phyloP scores from a whole-genome alignment of 2,888 invertebrate species.

The Anoncus sp. region DNA sequence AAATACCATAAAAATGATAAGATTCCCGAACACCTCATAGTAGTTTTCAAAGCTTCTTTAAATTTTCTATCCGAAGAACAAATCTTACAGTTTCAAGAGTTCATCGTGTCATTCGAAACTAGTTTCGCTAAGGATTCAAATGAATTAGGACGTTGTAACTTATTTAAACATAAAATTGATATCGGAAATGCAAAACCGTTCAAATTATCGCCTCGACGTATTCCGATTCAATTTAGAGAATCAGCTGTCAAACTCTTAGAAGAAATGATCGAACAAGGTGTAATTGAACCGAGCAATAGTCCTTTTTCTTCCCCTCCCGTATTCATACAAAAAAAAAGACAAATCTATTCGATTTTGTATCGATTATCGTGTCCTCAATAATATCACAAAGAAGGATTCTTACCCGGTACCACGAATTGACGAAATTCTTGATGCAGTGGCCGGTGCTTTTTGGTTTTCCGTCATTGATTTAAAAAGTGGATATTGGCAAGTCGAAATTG shows the following conservation, averaged over 20 bases:
- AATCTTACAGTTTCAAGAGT: background rate
- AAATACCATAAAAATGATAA: background rate
- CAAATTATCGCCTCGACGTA: constrained; percentile 10
- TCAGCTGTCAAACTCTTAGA: background rate
- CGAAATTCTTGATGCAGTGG: background rate
- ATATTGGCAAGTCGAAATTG: background rate
- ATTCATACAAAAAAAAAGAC: constrained; percentile 8
- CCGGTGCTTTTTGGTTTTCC: background rate
- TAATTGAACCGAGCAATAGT: background rate
- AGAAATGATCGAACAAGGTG: constrained; percentile 13
- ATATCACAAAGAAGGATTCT: constrained; percentile 2
- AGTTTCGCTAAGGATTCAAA: constrained; percentile 1
- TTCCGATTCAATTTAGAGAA: constrained; percentile 9
- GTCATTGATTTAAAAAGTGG: constrained; percentile 1
- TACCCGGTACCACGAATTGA: background rate
- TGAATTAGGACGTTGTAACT: constrained; percentile 10
- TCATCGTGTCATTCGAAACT: background rate
- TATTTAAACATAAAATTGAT: constrained; percentile 22
- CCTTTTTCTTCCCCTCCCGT: constrained; percentile 10
- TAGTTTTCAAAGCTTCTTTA: background rate
- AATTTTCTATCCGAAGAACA: background rate
- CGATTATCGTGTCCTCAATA: background rate
- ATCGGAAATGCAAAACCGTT: constrained; percentile 10
- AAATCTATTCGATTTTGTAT: constrained; percentile 4
- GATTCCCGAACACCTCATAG: background rate